These are phyloP conservation scores for Heliconius himera DNA, from an alignment of 1,140 invertebrate species.

Conservation along the genomic window DNA sequence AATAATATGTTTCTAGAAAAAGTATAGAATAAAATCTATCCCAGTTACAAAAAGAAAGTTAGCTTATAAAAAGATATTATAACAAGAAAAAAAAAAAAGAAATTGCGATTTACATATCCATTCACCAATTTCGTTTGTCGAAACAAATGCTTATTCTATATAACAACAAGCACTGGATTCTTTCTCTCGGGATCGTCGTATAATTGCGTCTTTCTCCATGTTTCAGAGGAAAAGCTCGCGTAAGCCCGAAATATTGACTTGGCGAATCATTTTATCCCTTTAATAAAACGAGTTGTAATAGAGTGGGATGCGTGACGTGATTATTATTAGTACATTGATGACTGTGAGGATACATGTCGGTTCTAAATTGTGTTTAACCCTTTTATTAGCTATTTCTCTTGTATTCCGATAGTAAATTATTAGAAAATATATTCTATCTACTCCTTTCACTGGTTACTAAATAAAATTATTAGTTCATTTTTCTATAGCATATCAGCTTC, in stretches of 20 bases:
- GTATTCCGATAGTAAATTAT: neutral
- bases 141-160: neutral
- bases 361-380: neutral
- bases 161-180: constrained; percentile 13
- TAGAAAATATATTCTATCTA: neutral
- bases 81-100: neutral
- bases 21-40: no score
- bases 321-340: neutral
- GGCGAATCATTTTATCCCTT: constrained; percentile 27
- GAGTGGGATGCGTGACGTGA: neutral
- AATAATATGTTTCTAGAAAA: no score
- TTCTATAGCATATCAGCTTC: no score
- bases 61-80: neutral
- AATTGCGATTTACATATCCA: neutral
- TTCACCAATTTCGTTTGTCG: neutral
- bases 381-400: neutral
- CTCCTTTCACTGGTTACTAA: no score
- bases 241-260: constrained; percentile 29
- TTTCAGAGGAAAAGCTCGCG: constrained; percentile 12
- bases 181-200: constrained; percentile 11
- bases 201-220: constrained; percentile 24
- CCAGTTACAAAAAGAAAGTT: neutral
- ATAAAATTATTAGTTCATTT: no score
- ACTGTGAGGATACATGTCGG: neutral
- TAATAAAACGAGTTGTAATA: constrained; percentile 23